Base-by-base conservation (phyloP, 2,113 vertebrate genomes). In the Spheniscus mendiculus region DNA sequence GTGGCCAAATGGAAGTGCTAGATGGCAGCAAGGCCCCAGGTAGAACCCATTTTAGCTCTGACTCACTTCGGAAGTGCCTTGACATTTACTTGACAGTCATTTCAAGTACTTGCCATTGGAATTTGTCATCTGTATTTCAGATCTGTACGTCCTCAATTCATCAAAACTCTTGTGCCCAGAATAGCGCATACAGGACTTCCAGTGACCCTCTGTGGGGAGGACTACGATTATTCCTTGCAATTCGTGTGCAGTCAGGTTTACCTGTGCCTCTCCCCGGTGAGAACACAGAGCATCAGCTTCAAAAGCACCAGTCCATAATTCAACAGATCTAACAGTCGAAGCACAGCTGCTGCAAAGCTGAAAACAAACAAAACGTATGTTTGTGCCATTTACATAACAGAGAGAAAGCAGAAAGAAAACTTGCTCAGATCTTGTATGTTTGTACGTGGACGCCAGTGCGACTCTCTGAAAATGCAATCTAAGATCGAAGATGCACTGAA, bases 191-290 rank as follows among this genome's bases (percentile, higher is more conserved):
- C 2, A 4, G 27, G 38, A 3, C 11, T 18, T 14, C 52, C 74
- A 14, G 5, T 0, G 15, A 5, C 40, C 7, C 40, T 49, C n/a
- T 5, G 5, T 0, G 3, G 38, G 69, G 32, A 59, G 12, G 10
- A 1, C 16, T 0, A 4, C 4, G 12, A 5, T 2, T 10, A 2
- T 2, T 55, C 42, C 69, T 7, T 2, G 13, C 42, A 5, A 2
- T 5, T 12, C 32, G 0, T 36, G 7, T 0, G 7, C 38, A 36
- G 63, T 10, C 32, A 4, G 3, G 6, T 40, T 52, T 11, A 14
- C 58, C 70, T 15, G 22, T 13, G 13, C 36, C 27, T 0, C 5
- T 36, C 32, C 62, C 65, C 1, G 1, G 17, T 1, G 44, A 30
- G 49, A 53, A 19, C 32, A 34, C 50, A 7, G 8, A 47, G 56